Percentiles rank a stretch among this genome's conserved stretches.
Evolutionary conservation across 2,113 vertebrate species (phyloP).

Genomic region (Oncorhynchus tshawytscha): DNA sequence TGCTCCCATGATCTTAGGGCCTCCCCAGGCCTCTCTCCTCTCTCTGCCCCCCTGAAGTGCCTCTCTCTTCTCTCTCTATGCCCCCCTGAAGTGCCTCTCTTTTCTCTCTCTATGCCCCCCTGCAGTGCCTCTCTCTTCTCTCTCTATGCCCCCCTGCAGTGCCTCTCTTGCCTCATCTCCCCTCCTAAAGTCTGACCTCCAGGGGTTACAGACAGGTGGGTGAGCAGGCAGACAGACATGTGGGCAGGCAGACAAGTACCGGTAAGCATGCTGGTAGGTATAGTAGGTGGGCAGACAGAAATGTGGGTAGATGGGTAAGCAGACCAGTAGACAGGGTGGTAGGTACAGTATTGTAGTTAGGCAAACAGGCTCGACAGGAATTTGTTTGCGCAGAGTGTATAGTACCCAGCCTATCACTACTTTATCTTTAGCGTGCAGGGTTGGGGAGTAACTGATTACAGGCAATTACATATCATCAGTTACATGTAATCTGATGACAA

Average conservation of each 20-base stretch:
- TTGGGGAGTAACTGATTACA: no score
- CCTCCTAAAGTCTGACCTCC: neutral
- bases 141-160: neutral
- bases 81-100: no score
- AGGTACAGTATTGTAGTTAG: neutral
- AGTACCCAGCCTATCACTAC: no score
- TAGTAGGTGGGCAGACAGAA: neutral
- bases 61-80: neutral
- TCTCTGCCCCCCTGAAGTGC: no score
- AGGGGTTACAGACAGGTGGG: neutral
- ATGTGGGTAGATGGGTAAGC: neutral
- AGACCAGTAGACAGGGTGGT: neutral
- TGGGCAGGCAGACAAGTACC: neutral
- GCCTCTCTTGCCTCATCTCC: neutral
- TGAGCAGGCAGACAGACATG: neutral
- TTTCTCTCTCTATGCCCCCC: slow-evolving; percentile 54
- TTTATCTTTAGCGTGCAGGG: no score
- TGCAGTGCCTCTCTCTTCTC: neutral
- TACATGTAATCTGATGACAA: no score
- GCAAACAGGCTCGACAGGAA: neutral
- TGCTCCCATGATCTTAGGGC: slow-evolving; percentile 31
- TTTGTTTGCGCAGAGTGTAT: no score
- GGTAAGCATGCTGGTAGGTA: neutral
- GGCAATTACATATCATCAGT: no score
- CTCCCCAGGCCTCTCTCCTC: neutral